These are phyloP conservation scores for Urophycis tenuis DNA, from an alignment of 2,797 vertebrate species.

Conservation along the genomic window DNA sequence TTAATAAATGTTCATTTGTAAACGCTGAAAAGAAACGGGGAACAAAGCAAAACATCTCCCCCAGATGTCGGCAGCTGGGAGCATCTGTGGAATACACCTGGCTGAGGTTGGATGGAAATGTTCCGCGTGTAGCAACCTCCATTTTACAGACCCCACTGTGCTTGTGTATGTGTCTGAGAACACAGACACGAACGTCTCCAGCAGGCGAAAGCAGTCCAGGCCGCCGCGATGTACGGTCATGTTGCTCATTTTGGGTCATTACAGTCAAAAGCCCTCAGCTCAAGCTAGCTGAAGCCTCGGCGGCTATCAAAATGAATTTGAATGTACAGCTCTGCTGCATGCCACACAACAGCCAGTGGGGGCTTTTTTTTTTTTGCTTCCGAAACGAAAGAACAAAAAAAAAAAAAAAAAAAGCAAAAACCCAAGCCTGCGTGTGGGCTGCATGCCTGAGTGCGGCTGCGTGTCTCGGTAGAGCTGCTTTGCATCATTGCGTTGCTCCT, in stretches of 20 bases:
- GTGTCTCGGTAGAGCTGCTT: constrained; percentile 50
- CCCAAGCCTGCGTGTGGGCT: constrained; percentile 45
- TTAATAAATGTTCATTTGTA: background rate
- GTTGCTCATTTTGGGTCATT: constrained; percentile 69
- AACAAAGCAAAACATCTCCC: constrained; percentile 17
- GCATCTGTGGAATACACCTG: constrained; percentile 36
- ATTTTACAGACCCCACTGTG: constrained; percentile 42
- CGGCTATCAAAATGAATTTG: constrained; percentile 57
- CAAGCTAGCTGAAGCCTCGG: constrained; percentile 53
- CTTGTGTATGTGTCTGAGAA: constrained; percentile 32
- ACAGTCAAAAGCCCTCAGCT: constrained; percentile 65
- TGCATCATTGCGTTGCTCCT: constrained; percentile 53
- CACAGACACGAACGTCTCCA: constrained; percentile 39
- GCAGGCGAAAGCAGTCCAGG: constrained; percentile 52
- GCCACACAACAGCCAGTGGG: constrained; percentile 48
- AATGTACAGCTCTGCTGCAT: constrained; percentile 60
- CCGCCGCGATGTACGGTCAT: constrained; percentile 55
- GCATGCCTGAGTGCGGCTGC: constrained; percentile 65
- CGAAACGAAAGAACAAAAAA: constrained; percentile 48
- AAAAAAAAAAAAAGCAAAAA: constrained; percentile 47
- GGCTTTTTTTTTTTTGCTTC: constrained; percentile 49
- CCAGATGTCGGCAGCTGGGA: background rate
- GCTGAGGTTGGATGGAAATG: constrained; percentile 48
- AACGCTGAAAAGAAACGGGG: background rate
- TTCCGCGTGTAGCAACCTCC: constrained; percentile 26